Evolutionary conservation across 2,797 vertebrate species (phyloP), one percentile per base, ranked within the genome.

Genomic region (Sebastiscus albofasciatus): DNA sequence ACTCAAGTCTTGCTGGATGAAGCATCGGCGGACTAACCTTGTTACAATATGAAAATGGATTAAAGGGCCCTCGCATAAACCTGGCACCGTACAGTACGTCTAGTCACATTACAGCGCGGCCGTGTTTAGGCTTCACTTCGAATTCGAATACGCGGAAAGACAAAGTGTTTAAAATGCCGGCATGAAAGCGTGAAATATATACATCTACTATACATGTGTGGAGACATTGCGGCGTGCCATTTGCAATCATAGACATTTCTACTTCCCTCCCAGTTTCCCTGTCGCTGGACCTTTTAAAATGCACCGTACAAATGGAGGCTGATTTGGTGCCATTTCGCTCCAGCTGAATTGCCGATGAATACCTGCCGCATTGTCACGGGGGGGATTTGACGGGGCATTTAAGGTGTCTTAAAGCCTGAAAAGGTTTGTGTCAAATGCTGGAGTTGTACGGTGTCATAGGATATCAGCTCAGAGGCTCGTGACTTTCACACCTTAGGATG

Each of bases 251-350:
- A 33, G 55, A 42, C 11, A 18, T 67, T 72, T 67, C 34, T 60
- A 10, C 3, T 12, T 39, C 20, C 59, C 12, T 52, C 7, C 10
- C 20, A 2, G n/a, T 33, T 34, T 69, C 6, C 33, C 46, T 39
- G 56, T 59, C 2, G 2, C 54, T 2, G 11, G 56, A 84, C 67
- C 64, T 64, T 84, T 72, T 18, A 20, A 58, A 86, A 70, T 71
- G 52, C 10, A 54, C 39, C 29, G 13, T 79, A 67, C 24, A 85
- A 83, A 84, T 75, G 29, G 70, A 80, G 60, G 64, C 62, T 52
- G 80, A 89, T 75, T 75, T 67, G 68, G 74, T 85, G 82, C 75
- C 69, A 81, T 89, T 88, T 87, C 22, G 42, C 75, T 60, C 36
- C 0, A 3, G 27, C 36, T 62, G 71, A 83, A 84, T 77, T 54